Percentiles rank a stretch among this genome's conserved stretches.
These are phyloP conservation scores for Pempheris klunzingeri DNA, from an alignment of 2,797 vertebrate species.

Conservation along the genomic window DNA sequence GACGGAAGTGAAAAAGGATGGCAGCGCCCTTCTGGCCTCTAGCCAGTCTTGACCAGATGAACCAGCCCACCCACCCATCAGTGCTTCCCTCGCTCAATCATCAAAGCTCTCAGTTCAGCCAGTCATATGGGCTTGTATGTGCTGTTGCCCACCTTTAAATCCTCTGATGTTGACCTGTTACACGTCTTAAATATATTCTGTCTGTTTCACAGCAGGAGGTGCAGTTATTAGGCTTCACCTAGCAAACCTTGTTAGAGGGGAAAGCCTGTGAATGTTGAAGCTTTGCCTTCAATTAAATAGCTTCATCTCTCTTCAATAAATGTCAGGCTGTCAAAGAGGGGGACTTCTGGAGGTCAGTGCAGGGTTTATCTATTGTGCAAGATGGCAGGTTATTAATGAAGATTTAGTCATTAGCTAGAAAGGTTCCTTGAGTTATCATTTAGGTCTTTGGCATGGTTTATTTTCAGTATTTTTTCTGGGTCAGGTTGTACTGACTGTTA, in stretches of 20 bases:
- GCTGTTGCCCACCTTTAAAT: conserved; percentile 17
- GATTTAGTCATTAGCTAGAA: background rate
- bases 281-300: conserved; percentile 10
- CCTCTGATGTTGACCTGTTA: conserved; percentile 6
- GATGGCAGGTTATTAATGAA: background rate
- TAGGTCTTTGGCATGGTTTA: background rate
- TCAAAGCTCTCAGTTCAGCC: conserved; percentile 24
- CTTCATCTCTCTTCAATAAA: conserved; percentile 16
- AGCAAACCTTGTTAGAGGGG: background rate
- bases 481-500: background rate
- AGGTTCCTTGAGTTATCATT: background rate
- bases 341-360: background rate
- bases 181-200: conserved; percentile 11
- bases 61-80: background rate
- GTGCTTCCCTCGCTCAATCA: background rate
- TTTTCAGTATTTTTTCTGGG: background rate
- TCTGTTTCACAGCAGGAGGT: conserved; percentile 36
- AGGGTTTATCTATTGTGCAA: background rate
- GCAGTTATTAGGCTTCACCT: background rate
- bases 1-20: background rate
- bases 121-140: background rate
- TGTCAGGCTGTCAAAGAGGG: conserved; percentile 10
- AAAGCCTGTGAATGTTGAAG: background rate
- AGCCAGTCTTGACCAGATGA: conserved; percentile 7
- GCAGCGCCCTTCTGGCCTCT: background rate